These are phyloP conservation scores for Silurus glanis DNA, from an alignment of 2,113 vertebrate species.

Conservation along the genomic window DNA sequence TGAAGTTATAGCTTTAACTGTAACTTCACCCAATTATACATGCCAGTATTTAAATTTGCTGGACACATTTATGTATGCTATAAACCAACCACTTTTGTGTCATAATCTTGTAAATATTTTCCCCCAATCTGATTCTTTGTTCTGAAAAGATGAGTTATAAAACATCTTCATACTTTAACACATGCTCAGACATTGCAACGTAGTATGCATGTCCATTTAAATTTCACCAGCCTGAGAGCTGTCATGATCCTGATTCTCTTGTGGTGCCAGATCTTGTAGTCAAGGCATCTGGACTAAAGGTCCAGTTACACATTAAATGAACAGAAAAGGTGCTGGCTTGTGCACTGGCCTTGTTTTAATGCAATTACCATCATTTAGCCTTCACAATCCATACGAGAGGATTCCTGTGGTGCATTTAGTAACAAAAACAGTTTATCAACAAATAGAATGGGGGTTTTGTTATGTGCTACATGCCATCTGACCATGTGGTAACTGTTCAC, in stretches of 20 bases:
- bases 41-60: neutral
- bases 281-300: neutral
- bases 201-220: neutral
- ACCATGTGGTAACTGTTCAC: conserved; percentile 34
- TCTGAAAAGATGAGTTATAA: neutral
- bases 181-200: neutral
- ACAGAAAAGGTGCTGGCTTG: neutral
- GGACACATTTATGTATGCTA: neutral
- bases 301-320: neutral
- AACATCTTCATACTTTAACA: neutral
- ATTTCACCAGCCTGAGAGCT: neutral
- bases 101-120: neutral
- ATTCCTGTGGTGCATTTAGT: neutral
- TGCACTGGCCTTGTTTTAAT: conserved; percentile 15
- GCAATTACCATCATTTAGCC: conserved; percentile 25
- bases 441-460: conserved; percentile 9
- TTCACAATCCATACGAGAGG: conserved; percentile 14
- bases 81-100: neutral
- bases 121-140: neutral
- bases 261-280: neutral
- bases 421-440: conserved; percentile 34
- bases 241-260: neutral
- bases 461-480: neutral
- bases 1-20: neutral
- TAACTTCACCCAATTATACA: neutral